Base-by-base conservation (phyloP, 2,888 invertebrate species). In the Melanargia galathea region DNA sequence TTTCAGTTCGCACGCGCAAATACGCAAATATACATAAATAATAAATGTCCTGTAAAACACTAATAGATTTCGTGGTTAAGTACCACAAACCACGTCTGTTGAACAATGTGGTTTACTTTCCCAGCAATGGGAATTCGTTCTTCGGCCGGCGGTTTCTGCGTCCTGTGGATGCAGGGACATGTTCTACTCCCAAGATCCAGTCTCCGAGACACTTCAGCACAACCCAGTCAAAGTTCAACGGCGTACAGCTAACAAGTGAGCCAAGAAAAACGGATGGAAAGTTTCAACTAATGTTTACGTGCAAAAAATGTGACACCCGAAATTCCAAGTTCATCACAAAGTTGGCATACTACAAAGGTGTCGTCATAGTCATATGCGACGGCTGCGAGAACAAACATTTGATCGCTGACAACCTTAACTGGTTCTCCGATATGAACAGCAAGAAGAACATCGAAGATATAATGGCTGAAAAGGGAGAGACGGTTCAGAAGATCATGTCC, bases 371-470 rank as follows among this genome's bases (percentile, higher is more conserved):
- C 0, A 94, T 93, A 60, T 99, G 99, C 82, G 94, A 94, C 60
- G 96, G 96, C 0, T 99, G 99, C 80, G 86, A 93, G 51, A 98
- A 97, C 79, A 94, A 96, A 81, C 99, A 99, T 86, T 91, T 99
- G 24, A 98, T 99, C 70, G 99, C 99, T 0, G 99, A 99, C 81
- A 98, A 99, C 85, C 92, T 99, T 1, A 96, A 96, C 69, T 99
- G 99, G 99, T 99, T 99, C 81, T 92, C 94, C 0, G 96, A 97
- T 78, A 88, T 96, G 77, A 90, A 94, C 75, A 94, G 94, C 0
- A 95, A 94, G 75, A 93, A 93, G 68, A 99, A 99, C 78, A 97
- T 99, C 73, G 98, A 99, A 90, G 95, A 96, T 69, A 96, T 98
- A 38, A 90, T 99, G 81, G 95, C 94, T 18, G 94, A 94, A 63